phyloP scores from a whole-genome alignment of 92 coral and sea anemone genomes.

The Zoanthus sociatus region DNA sequence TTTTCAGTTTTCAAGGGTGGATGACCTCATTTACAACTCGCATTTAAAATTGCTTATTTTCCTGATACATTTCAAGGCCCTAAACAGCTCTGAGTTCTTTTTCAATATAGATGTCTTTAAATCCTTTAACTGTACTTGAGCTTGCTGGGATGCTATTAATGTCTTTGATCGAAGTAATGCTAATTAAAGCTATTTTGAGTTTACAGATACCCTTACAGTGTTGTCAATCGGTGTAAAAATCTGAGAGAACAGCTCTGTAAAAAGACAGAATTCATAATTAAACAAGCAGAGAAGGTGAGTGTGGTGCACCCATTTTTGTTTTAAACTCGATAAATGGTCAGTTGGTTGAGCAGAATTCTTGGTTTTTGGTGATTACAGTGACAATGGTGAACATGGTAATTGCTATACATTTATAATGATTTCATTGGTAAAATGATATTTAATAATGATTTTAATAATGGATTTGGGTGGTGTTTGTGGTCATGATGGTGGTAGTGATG shows the following conservation, averaged over 20 bases:
- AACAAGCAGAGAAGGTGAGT: constrained; percentile 36
- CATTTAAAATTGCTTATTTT: no score
- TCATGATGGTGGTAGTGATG: no score
- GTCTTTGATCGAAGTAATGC: no score
- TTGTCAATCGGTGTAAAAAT: constrained; percentile 29
- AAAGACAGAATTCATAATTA: constrained; percentile 9
- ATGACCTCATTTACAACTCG: no score
- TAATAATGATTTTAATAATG: neutral
- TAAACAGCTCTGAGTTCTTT: no score
- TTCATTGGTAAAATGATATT: neutral
- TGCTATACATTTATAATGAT: no score
- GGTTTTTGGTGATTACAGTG: neutral
- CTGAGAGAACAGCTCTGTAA: constrained; percentile 38
- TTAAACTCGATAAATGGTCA: neutral
- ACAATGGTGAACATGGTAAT: neutral
- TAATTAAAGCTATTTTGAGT: neutral
- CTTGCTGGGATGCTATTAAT: neutral
- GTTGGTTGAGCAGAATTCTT: neutral
- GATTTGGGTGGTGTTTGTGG: no score
- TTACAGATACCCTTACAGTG: constrained; percentile 36
- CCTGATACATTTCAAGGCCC: no score
- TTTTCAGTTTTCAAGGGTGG: no score
- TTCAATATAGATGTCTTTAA: no score
- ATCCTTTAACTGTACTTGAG: no score
- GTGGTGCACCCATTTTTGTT: neutral